Base-by-base conservation (phyloP, 2,888 invertebrate species). In the Lasioglossum figueresi region DNA sequence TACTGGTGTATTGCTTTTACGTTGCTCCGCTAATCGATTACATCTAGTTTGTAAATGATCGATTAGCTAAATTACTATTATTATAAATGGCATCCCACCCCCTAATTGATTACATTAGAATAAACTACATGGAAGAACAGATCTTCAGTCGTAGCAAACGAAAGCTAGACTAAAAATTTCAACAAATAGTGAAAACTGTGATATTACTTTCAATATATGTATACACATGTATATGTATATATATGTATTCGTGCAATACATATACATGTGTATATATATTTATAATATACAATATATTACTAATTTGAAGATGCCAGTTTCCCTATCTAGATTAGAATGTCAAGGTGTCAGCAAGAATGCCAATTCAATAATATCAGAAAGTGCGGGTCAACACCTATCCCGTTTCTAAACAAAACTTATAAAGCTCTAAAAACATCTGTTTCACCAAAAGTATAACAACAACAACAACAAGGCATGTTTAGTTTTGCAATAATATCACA, bases 81-180 rank as follows among this genome's bases (percentile, higher is more conserved):
- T 85, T 88, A 91, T 89, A 87, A 91, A 88, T 88, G 89, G 89
- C 88, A 91, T 90, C 86, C 85, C 87, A 82, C 81, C 80, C 83
- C 84, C 82, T 85, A 86, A 82, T 88, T 76, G 83, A 85, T 88
- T 85, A 91, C 77, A 90, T 91, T 93, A 94, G 92, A 93, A 93
- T 94, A 93, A 93, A 91, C 93, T 94, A 93, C 93, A 90, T 93
- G 94, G 94, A 94, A 94, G 94, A 94, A 92, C 94, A 92, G 91
- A 94, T 91, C 91, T 92, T 94, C 92, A 93, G 93, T 94, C 93
- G 88, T 92, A 93, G 91, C 93, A 85, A 94, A 94, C 90, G 85
- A 87, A 91, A 93, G 92, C 91, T 92, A 91, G 90, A 84, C 89
- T 90, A 88, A 90, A 86, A 90, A 87, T 88, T 84, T 89, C 84